A percentile compares a stretch with the other conserved stretches of the same genome.
Conservation (phyloP, 2,113 vertebrate genomes). For the Tragulus kanchil region DNA sequence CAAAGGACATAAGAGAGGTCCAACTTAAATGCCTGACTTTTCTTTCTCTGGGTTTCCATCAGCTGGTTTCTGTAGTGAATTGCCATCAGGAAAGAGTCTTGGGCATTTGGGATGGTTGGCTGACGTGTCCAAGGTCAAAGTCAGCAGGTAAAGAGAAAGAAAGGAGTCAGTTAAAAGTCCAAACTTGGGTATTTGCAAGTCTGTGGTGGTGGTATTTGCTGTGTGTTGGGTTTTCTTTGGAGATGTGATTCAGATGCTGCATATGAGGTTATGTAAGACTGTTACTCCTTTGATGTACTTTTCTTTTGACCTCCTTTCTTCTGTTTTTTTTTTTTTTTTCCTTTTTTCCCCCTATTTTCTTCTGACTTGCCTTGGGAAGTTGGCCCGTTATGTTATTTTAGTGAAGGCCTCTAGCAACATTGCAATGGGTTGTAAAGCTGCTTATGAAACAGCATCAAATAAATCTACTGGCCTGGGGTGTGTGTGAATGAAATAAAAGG, state of each 20-base stretch:
- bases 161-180: neutral
- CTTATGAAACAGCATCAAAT: neutral
- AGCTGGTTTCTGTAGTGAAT: neutral
- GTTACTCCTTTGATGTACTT: neutral
- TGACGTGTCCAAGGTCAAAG: neutral
- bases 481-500: neutral
- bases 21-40: neutral
- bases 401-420: neutral
- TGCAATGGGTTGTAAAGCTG: neutral
- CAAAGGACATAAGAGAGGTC: neutral
- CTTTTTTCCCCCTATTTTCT: neutral
- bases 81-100: neutral
- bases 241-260: neutral
- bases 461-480: neutral
- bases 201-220: neutral
- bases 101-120: neutral
- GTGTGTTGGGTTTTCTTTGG: neutral
- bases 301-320: neutral
- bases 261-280: neutral
- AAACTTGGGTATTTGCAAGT: fast-evolving
- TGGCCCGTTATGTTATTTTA: neutral
- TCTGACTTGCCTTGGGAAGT: neutral
- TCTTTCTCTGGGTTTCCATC: neutral
- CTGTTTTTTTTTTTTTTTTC: too few relatives aligned
- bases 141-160: neutral